Percentiles rank a stretch among this genome's conserved stretches.
phyloP scores from a whole-genome alignment of 2,888 invertebrate species.

The Metellina segmentata region DNA sequence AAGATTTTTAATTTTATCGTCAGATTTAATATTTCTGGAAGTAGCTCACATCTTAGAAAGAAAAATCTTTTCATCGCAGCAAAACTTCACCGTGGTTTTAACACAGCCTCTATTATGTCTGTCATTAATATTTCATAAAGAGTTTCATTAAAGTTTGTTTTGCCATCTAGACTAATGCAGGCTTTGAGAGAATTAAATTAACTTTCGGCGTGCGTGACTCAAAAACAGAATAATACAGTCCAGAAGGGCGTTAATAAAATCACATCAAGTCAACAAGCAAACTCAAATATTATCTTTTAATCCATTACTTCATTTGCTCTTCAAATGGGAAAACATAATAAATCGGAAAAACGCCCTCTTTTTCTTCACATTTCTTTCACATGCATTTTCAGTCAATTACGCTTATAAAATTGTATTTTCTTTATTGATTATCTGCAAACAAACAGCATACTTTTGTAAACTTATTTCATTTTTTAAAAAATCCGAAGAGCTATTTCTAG shows the following conservation, averaged over 20 bases:
- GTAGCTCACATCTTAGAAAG: not conserved
- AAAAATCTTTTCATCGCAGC: too few species aligned
- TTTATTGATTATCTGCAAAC: not conserved
- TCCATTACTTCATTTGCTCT: not conserved
- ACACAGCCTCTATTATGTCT: not conserved
- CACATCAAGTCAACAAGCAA: slow-evolving; percentile 1
- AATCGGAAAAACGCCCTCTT: not conserved
- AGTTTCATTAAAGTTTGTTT: not conserved
- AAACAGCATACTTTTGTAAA: not conserved
- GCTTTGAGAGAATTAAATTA: not conserved
- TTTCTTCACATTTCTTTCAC: not conserved
- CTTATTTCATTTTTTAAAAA: not conserved
- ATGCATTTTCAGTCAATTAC: not conserved
- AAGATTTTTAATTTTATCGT: not conserved
- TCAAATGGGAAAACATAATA: not conserved
- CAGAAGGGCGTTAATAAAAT: not conserved
- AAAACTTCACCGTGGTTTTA: not conserved
- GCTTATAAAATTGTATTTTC: not conserved
- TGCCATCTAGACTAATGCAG: not conserved
- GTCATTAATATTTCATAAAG: not conserved
- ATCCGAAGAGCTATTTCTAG: not conserved
- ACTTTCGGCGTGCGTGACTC: not conserved
- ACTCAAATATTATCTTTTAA: slow-evolving; percentile 1
- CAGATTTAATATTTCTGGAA: not conserved
- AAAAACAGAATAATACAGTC: not conserved